Percentiles rank a stretch among this genome's conserved stretches.
Conservation (phyloP, 2,888 invertebrate species). For the Caenorhabditis japonica region DNA sequence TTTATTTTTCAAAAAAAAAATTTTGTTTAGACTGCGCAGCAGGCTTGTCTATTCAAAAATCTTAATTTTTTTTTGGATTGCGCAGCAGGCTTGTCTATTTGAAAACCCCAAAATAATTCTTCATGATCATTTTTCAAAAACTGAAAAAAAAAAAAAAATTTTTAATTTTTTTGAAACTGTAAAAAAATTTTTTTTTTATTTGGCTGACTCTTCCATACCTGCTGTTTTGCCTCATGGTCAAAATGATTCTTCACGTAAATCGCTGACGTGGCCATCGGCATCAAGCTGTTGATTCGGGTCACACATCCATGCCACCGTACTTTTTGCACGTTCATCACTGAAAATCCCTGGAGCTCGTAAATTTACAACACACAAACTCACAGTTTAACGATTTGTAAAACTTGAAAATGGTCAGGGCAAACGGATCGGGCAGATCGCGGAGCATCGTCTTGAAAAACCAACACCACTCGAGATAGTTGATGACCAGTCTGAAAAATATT, state of each 20-base stretch:
- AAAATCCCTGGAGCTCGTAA: conserved; percentile 4
- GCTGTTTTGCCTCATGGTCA: conserved; percentile 88
- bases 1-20: no score
- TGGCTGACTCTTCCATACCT: conserved; percentile 76
- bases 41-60: no score
- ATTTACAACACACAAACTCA: conserved; percentile 47
- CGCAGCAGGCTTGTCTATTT: no score
- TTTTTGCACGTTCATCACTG: conserved; percentile 76
- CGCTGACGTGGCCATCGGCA: conserved; percentile 89
- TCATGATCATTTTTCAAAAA: no score
- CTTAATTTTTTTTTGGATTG: no score
- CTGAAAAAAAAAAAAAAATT: not conserved
- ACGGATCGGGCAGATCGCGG: conserved; percentile 76
- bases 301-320: conserved; percentile 91
- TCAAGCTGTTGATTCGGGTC: conserved; percentile 83
- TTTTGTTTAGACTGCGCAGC: no score
- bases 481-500: conserved; percentile 62
- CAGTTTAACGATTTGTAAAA: conserved; percentile 75
- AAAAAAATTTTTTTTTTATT: not conserved
- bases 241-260: conserved; percentile 91
- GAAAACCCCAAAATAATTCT: no score
- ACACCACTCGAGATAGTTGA: conserved; percentile 77
- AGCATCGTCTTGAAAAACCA: conserved; percentile 77
- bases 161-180: conserved; percentile 7
- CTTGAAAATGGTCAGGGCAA: conserved; percentile 76